Conservation (phyloP, 2,113 vertebrate species). For the Phyllopteryx taeniolatus region DNA sequence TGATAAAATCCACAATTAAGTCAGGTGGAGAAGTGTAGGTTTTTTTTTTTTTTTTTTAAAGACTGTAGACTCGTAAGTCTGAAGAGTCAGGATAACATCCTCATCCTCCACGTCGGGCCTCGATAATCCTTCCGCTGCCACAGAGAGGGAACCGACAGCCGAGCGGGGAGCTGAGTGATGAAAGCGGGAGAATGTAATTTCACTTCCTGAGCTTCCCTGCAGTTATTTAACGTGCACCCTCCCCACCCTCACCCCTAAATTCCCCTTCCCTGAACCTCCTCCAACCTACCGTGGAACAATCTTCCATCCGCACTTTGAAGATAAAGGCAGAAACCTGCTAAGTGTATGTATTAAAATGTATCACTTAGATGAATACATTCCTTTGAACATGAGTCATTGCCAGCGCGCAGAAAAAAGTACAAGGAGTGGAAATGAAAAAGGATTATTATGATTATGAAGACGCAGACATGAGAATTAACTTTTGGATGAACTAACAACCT, state of each 20-base stretch:
- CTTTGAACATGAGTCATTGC: slow-evolving; percentile 69
- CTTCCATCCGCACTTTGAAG: slow-evolving; percentile 63
- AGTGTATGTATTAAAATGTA: slow-evolving; percentile 71
- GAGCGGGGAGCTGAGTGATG: slow-evolving; percentile 48
- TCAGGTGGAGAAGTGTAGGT: not conserved
- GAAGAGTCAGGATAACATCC: slow-evolving; percentile 22
- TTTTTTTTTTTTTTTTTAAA: not conserved
- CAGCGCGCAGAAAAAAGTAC: slow-evolving; percentile 40
- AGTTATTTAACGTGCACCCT: slow-evolving; percentile 63
- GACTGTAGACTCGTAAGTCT: not conserved
- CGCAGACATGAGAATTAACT: not conserved
- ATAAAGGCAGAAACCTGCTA: slow-evolving; percentile 68
- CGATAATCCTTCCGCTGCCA: slow-evolving; percentile 41
- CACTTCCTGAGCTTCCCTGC: slow-evolving; percentile 46
- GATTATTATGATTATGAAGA: slow-evolving; percentile 54
- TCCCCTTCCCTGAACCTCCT: not conserved
- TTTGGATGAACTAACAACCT: not conserved
- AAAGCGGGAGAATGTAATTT: slow-evolving; percentile 67
- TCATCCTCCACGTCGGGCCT: slow-evolving; percentile 22
- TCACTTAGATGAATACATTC: slow-evolving; percentile 70
- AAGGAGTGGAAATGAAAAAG: slow-evolving; percentile 62
- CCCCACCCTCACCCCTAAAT: not conserved
- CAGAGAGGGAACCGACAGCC: slow-evolving; percentile 45
- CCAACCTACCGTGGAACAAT: slow-evolving; percentile 38
- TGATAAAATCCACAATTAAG: not conserved